Base-by-base conservation (phyloP, 2,113 vertebrate genomes). In the Burhinus oedicnemus region DNA sequence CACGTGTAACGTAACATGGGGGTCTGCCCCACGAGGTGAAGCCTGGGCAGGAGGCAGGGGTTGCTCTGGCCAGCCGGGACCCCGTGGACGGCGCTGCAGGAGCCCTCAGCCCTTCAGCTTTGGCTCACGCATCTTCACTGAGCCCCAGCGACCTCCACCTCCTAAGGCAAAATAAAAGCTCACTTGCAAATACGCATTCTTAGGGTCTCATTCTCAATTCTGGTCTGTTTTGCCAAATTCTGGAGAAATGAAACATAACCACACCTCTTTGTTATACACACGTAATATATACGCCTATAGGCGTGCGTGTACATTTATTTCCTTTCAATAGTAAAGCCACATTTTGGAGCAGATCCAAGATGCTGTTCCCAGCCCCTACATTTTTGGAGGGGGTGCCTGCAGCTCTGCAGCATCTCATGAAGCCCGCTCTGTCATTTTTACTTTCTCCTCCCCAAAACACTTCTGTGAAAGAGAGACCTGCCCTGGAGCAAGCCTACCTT, bases 401-500 rank as follows among this genome's bases (percentile, higher is more conserved):
- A 72, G 62, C 72, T 45, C 71, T 5, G 44, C 60, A 65, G 22
- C 23, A 22, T 49, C 75, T 89, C 83, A 89, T 87, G 93, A 94
- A 96, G 83, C 79, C 91, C 1, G 1, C 51, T 77, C 86, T 96
- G 80, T 92, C 70, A 14, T 19, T 52, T 76, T 40, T 5, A 14
- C 20, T 36, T 69, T 54, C 52, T 49, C 77, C 44, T 66, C 44
- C 54, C 60, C 49, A 60, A 76, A 92, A 89, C 17, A 8, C 52
- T 66, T 65, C 79, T 87, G 88, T 36, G 10, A 86, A 94, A 74
- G 49, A 3, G 4, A 91, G 34, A 80, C 58, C 77, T 86, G 77
- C 94, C 85, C 85, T 9, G 45, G 62, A 92, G 69, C 90, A 60
- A 92, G 34, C 65, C 66, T 92, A 68, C 70, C 88, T 81, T 79